Evolutionary conservation across 2,888 invertebrate species (phyloP), one percentile per base, ranked within the genome.

Genomic region (Notodonta ziczac): DNA sequence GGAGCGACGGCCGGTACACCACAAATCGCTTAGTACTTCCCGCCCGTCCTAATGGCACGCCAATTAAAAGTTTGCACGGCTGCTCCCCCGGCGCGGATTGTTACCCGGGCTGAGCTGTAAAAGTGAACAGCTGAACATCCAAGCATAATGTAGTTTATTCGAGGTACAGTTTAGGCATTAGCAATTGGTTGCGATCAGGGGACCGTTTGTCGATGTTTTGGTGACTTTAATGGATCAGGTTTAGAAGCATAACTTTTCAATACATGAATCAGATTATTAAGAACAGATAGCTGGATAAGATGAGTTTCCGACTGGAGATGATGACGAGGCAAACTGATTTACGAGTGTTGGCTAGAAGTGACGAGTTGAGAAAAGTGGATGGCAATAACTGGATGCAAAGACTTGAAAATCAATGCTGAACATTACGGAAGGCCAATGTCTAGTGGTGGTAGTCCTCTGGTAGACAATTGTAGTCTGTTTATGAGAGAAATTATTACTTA

Each of bases 1-100:
- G 66, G 86, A 87, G 88, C 89, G 90, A 87, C 85, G 90, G 87
- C 88, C 88, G 90, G 88, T 91, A 93, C 93, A 93, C 92, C 93
- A 92, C 93, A 93, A 93, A 93, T 91, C 93, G 93, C 92, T 93
- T 93, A 93, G 91, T 89, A 89, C 87, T 87, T 84, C 81, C 88
- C 90, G 86, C 90, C 89, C 88, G 87, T 83, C 85, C 90, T 94
- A 94, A 94, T 94, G 93, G 91, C 93, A 91, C 88, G 86, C 90
- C 94, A 94, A 94, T 94, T 94, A 94, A 94, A 94, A 94, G 91
- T 94, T 94, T 87, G 84, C 83, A 82, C 84, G 76, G 81, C 76
- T 77, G 81, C 81, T 88, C 89, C 91, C 92, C 69, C 75, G 83
- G 73, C 83, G 88, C 82, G 89, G 88, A 89, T 90, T 90, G 90